A percentile compares a stretch with the other conserved stretches of the same genome.
phyloP scores from a whole-genome alignment of 2,888 invertebrate species.

The Julus scandinavius region DNA sequence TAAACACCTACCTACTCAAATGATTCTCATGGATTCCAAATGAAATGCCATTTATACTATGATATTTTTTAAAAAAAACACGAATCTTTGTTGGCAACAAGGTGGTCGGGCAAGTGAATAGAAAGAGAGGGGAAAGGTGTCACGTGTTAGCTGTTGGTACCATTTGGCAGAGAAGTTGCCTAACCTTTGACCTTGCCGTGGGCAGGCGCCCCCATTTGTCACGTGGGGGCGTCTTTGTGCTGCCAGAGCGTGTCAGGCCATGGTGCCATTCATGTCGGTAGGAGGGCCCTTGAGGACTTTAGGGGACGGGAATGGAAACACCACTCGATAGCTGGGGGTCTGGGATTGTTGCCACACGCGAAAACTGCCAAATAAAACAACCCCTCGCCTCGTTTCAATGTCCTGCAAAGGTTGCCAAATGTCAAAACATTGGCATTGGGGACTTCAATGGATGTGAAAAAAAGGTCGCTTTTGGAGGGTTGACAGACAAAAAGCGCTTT shows the following conservation, averaged over 20 bases:
- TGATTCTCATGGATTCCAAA: too few relatives aligned
- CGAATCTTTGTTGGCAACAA: not conserved
- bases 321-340: not conserved
- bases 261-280: not conserved
- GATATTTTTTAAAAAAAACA: too few relatives aligned
- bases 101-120: not conserved
- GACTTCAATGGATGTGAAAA: not conserved
- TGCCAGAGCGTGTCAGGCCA: not conserved
- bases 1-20: too few relatives aligned
- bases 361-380: not conserved
- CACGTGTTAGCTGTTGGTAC: not conserved
- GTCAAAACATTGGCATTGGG: not conserved
- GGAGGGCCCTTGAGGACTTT: not conserved
- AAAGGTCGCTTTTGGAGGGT: too few relatives aligned
- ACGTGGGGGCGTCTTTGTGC: not conserved
- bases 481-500: too few relatives aligned
- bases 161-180: not conserved
- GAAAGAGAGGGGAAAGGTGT: not conserved
- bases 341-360: not conserved
- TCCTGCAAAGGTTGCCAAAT: not conserved
- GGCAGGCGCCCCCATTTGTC: not conserved
- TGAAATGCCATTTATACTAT: too few relatives aligned
- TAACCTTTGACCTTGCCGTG: not conserved
- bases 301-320: not conserved
- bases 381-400: not conserved